Evolutionary conservation across 2,888 invertebrate species (phyloP), one percentile per base, ranked within the genome.

Genomic region (Eilema sororculum): DNA sequence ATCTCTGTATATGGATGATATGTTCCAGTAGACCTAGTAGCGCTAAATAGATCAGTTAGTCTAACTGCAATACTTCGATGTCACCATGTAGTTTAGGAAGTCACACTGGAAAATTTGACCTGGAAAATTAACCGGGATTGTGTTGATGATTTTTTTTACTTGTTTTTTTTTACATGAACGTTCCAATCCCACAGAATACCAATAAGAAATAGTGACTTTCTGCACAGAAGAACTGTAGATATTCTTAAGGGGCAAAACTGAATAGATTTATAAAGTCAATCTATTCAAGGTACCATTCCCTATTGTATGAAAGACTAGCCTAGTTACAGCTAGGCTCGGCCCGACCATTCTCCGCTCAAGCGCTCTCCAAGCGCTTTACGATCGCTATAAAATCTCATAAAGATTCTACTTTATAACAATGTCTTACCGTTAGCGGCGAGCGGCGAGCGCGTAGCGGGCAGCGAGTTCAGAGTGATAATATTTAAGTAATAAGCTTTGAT

Each of bases 351-450:
- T 24, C 24, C 62, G n/a, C 67, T 60, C 56, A 8, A 62, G 62
- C 24, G 56, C 62, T 33, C 67, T 63, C 16, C 37, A 57, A 41
- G 24, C 62, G 57, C 65, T 79, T 78, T 79, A 79, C 74, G 76
- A 76, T 71, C 68, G 60, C 67, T 78, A 79, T 79, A 79, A 75
- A 72, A 64, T 77, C 72, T 68, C 52, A 69, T 46, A 70, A 46
- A 37, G 46, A 61, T 61, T 52, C 67, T 56, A 3, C 28, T 28
- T n/a, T 46, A 24, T 16, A 12, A 8, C 13, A 2, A 66, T 28
- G 33, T 65, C 65, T n/a, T 0, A 65, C 37, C 25, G 58, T 5
- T 8, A n/a, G 65, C 66, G 25, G 22, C 0, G 8, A n/a, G 65
- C 66, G 25, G 22, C 0, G 8, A 66, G 66, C 59, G 58, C 10